Conservation (phyloP, 2,113 vertebrate species). For the Pontoporia blainvillei region DNA sequence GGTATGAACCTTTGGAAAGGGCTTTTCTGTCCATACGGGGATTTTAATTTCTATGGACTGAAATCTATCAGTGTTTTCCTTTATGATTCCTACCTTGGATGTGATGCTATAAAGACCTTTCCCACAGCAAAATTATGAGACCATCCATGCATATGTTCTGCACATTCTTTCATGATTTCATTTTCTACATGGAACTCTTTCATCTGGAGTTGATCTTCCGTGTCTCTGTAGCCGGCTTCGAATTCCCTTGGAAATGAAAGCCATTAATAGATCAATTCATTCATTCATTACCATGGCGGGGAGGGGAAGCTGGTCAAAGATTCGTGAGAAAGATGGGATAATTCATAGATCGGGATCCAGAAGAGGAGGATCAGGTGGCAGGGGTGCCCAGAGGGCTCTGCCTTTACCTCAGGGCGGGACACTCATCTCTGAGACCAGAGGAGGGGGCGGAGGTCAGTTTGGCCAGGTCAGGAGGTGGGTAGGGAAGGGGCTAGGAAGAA, state of each 20-base stretch:
- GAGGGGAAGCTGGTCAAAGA: not conserved
- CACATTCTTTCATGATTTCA: not conserved
- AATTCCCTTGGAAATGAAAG: not conserved
- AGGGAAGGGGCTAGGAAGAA: not conserved
- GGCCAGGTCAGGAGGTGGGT: not conserved
- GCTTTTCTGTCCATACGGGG: not conserved
- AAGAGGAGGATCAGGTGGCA: not conserved
- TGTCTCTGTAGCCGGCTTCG: conserved; percentile 25
- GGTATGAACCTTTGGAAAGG: not conserved
- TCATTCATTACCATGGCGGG: not conserved
- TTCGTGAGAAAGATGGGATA: not conserved
- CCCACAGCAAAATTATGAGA: not conserved
- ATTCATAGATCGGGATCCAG: not conserved
- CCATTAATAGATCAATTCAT: not conserved
- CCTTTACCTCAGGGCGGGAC: not conserved
- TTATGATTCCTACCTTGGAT: not conserved
- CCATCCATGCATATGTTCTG: not conserved
- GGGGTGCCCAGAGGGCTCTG: not conserved
- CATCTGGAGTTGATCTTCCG: not conserved
- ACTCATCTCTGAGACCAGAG: not conserved
- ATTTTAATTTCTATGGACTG: not conserved
- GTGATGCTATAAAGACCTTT: not conserved
- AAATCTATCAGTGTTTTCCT: not conserved
- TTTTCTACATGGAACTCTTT: not conserved
- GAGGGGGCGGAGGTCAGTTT: not conserved